Percentiles rank a stretch among this genome's conserved stretches.
Evolutionary conservation across 2,797 vertebrate genomes (phyloP).

Genomic region (Trachops cirrhosus): DNA sequence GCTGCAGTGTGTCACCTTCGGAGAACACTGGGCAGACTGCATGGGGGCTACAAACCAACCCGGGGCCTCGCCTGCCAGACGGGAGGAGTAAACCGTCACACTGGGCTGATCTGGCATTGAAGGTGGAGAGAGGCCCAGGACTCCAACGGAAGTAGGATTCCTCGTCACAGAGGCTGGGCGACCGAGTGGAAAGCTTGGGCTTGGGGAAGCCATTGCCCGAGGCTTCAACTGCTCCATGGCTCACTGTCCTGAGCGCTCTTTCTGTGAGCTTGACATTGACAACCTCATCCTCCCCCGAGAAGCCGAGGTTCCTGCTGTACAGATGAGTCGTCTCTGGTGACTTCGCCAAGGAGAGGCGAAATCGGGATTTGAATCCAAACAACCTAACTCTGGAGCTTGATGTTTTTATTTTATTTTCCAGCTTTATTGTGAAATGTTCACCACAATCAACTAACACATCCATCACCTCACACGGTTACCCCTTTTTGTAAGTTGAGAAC

Average conservation of each 20-base stretch:
- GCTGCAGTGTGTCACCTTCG: fast-evolving
- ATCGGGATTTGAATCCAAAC: not conserved
- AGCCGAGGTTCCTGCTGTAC: not conserved
- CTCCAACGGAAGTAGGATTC: not conserved
- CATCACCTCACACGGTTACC: too few species aligned
- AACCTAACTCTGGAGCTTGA: not conserved
- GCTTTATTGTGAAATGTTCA: not conserved
- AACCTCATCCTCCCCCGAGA: not conserved
- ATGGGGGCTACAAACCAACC: not conserved
- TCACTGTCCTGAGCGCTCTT: fast-evolving
- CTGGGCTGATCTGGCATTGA: not conserved
- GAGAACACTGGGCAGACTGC: not conserved
- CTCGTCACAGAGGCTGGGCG: not conserved
- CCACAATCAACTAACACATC: too few species aligned
- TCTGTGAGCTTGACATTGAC: not conserved
- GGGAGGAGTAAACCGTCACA: not conserved
- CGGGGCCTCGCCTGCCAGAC: not conserved
- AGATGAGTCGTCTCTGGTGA: not conserved
- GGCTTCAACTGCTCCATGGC: too few species aligned
- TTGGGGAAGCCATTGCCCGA: fast-evolving
- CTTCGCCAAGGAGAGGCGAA: not conserved
- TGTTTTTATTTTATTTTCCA: not conserved
- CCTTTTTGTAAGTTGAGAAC: too few species aligned
- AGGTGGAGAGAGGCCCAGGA: not conserved
- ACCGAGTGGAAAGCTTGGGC: not conserved